phyloP scores from a whole-genome alignment of 2,797 vertebrate genomes.

The Eospalax fontanierii region DNA sequence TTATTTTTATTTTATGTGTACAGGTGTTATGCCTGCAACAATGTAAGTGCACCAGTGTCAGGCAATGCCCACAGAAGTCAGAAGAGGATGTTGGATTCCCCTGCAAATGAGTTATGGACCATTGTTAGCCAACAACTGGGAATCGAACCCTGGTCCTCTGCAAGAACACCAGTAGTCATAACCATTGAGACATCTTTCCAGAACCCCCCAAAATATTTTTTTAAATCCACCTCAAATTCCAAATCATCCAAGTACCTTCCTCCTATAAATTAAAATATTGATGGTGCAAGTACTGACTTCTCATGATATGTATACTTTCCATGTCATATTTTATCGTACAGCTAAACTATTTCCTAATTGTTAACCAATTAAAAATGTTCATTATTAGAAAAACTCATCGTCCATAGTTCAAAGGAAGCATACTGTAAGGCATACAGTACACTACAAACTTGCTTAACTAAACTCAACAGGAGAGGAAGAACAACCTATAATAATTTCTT shows the following conservation, averaged over 20 bases:
- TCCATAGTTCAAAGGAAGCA: conserved; percentile 44
- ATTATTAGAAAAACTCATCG: neutral
- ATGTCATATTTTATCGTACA: neutral
- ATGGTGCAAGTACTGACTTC: conserved; percentile 23
- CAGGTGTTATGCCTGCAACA: no score
- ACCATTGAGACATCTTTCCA: no score
- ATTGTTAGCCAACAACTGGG: no score
- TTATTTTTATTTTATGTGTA: no score
- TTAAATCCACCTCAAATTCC: neutral
- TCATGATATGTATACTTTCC: conserved; percentile 23
- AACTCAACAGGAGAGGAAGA: neutral
- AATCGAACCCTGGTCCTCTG: no score
- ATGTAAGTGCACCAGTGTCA: no score
- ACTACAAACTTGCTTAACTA: conserved; percentile 55
- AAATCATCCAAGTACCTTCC: neutral
- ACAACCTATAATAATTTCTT: neutral
- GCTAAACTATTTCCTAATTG: conserved; percentile 14
- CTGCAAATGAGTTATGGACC: no score
- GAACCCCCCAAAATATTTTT: no score
- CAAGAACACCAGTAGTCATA: no score
- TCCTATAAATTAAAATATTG: conserved; percentile 46
- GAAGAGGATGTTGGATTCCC: no score
- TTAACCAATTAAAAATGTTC: conserved; percentile 23
- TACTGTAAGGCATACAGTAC: neutral
- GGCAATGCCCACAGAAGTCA: no score